These are phyloP conservation scores for Rhaphigaster nebulosa DNA, from an alignment of 2,888 invertebrate genomes.

Conservation along the genomic window DNA sequence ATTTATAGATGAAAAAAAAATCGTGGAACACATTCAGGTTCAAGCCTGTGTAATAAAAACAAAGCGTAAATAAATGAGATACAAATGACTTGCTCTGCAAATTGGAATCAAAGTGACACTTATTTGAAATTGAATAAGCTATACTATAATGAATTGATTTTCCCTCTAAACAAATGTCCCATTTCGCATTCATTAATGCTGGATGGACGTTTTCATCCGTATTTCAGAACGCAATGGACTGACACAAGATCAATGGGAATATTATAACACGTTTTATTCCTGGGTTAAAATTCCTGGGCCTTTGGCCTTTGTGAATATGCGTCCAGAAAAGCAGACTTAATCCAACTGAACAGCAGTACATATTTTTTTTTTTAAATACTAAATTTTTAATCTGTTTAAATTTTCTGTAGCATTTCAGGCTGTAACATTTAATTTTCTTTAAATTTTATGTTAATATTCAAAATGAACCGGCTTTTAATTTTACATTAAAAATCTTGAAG, in stretches of 20 bases:
- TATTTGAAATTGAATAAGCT: neutral
- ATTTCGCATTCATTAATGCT: neutral
- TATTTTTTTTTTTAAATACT: neutral
- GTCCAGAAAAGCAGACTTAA: neutral
- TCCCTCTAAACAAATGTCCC: neutral
- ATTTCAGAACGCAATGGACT: neutral
- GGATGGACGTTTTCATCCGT: neutral
- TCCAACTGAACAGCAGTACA: neutral
- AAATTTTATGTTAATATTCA: too few relatives aligned
- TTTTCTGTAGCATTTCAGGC: too few relatives aligned
- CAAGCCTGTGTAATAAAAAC: too few relatives aligned
- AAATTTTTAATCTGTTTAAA: neutral
- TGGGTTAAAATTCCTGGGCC: neutral
- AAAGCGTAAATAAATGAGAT: neutral
- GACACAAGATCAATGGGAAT: conserved; percentile 11
- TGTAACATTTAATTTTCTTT: too few relatives aligned
- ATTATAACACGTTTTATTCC: neutral
- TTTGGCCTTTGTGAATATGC: neutral
- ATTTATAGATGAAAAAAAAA: too few relatives aligned
- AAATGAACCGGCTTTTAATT: too few relatives aligned
- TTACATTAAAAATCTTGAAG: too few relatives aligned
- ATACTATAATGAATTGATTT: neutral
- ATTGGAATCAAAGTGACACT: neutral
- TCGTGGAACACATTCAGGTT: too few relatives aligned
- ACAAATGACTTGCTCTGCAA: neutral